Evolutionary conservation across 2,797 vertebrate species (phyloP).

Genomic region (Pipistrellus pipistrellus): DNA sequence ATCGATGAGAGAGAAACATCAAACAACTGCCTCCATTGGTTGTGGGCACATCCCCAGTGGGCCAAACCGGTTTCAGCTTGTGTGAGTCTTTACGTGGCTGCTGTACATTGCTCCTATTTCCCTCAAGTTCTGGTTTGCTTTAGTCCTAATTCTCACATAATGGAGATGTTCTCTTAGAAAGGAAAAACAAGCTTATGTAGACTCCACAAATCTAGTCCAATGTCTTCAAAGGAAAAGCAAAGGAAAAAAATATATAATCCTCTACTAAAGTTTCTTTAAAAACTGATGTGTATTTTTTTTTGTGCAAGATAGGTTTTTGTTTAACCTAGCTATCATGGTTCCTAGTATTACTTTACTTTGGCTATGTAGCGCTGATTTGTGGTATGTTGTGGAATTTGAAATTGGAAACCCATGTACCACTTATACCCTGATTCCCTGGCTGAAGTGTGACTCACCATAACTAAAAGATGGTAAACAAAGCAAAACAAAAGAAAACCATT

Average conservation of each 20-base stretch:
- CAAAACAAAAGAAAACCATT: background rate
- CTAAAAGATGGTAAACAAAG: constrained; percentile 43
- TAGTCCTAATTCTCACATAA: background rate
- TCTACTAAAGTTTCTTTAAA: constrained; percentile 43
- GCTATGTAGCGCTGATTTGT: constrained; percentile 30
- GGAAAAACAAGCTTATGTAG: background rate
- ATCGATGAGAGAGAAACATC: no score
- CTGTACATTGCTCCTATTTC: background rate
- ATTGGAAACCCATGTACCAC: constrained; percentile 39
- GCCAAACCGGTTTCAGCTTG: background rate
- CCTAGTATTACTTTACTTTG: background rate
- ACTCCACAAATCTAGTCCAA: background rate
- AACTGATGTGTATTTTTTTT: background rate
- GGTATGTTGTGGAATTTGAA: constrained; percentile 46
- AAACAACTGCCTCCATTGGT: no score
- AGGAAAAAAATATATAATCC: constrained; percentile 52
- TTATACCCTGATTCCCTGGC: background rate
- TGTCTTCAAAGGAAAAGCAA: constrained; percentile 44
- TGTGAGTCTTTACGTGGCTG: background rate
- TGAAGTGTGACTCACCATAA: constrained; percentile 44
- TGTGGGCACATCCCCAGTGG: no score
- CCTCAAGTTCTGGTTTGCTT: background rate
- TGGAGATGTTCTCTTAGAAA: background rate
- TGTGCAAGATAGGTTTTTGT: background rate
- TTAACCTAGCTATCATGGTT: constrained; percentile 11